A percentile compares a stretch with the other conserved stretches of the same genome.
phyloP scores from a whole-genome alignment of 2,113 vertebrate genomes.

The Halichoerus grypus region DNA sequence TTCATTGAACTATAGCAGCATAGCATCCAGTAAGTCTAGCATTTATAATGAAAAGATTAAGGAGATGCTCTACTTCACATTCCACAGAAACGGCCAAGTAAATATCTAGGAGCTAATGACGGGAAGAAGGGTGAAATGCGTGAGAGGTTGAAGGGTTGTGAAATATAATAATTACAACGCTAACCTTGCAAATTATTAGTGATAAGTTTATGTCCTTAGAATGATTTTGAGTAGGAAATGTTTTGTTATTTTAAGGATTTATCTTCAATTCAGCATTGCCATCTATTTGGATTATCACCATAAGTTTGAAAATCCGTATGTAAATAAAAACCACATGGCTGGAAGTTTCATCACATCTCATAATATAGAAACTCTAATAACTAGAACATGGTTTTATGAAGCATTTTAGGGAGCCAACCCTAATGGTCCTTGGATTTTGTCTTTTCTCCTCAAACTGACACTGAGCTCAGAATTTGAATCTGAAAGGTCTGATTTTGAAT shows the following conservation, averaged over 20 bases:
- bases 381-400: not conserved
- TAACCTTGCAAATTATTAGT: not conserved
- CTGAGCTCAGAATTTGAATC: conserved; percentile 16
- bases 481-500: not conserved
- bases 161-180: not conserved
- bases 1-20: not conserved
- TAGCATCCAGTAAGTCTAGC: not conserved
- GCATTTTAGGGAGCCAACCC: not conserved
- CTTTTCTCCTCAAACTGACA: not conserved
- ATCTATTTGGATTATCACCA: not conserved
- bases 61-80: not conserved
- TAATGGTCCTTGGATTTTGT: not conserved
- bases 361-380: not conserved
- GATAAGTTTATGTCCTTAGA: not conserved
- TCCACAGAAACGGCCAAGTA: not conserved
- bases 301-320: not conserved
- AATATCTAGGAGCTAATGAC: not conserved
- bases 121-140: not conserved
- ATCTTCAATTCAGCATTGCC: not conserved
- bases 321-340: not conserved
- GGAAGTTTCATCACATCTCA: not conserved
- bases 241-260: not conserved
- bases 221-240: conserved; percentile 28
- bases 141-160: not conserved
- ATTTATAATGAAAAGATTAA: conserved; percentile 13